Evolutionary conservation across 2,113 vertebrate genomes (phyloP).

Genomic region (Falcunculus frontatus): DNA sequence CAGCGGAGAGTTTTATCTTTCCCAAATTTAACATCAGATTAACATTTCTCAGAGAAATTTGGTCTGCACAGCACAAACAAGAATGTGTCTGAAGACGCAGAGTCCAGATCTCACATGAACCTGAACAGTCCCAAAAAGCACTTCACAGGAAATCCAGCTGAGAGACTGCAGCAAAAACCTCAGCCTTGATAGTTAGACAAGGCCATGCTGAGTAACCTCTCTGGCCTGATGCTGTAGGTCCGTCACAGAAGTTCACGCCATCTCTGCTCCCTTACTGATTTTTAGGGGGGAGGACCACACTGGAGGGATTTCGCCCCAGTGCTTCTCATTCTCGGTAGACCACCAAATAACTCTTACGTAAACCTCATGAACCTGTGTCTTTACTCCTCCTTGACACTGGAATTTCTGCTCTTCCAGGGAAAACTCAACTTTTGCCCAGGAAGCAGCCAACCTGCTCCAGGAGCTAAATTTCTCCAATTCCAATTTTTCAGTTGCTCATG

Average conservation of each 20-base stretch:
- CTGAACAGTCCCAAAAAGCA: neutral
- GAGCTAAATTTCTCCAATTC: neutral
- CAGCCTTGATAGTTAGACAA: neutral
- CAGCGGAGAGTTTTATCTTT: neutral
- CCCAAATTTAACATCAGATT: neutral
- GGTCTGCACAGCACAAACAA: neutral
- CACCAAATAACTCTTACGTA: neutral
- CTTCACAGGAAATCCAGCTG: neutral
- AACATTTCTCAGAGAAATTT: neutral
- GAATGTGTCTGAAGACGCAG: neutral
- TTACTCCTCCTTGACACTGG: neutral
- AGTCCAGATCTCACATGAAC: neutral
- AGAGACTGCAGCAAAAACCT: neutral
- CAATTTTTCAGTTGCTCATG: neutral
- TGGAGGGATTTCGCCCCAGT: neutral
- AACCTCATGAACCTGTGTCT: neutral
- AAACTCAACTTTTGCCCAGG: neutral
- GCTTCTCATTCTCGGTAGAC: neutral
- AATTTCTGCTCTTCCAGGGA: neutral
- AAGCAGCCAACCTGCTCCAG: neutral
- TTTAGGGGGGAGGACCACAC: neutral
- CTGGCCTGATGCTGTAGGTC: neutral
- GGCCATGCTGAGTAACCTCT: neutral
- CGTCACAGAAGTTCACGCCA: accelerated
- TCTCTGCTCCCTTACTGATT: neutral